A percentile compares a stretch with the other conserved stretches of the same genome.
These are phyloP conservation scores for Pavo muticus DNA, from an alignment of 2,113 vertebrate species.

Conservation along the genomic window DNA sequence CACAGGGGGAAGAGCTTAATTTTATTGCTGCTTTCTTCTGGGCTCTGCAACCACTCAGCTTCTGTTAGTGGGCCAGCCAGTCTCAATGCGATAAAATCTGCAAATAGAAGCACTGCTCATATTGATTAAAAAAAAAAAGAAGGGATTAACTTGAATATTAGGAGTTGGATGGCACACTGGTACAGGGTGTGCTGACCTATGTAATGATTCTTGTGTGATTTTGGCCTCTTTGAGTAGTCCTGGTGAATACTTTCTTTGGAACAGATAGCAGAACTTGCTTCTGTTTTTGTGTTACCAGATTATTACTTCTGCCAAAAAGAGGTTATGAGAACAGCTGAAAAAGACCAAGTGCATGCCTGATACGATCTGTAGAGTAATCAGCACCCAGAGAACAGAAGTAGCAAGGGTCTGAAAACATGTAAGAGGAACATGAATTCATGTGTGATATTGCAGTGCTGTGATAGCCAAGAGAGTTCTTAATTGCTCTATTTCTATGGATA, in stretches of 20 bases:
- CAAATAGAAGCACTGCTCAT: neutral
- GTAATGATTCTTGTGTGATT: neutral
- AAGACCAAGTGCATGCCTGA: neutral
- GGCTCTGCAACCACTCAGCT: neutral
- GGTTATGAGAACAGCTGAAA: slow-evolving; percentile 35
- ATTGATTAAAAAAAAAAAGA: neutral
- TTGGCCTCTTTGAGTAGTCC: neutral
- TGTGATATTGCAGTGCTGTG: neutral
- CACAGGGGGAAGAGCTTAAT: neutral
- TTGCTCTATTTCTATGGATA: neutral
- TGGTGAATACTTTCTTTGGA: slow-evolving; percentile 36
- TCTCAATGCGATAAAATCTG: neutral
- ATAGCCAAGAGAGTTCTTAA: neutral
- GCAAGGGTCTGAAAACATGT: neutral
- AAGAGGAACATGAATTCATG: neutral
- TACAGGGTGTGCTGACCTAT: neutral
- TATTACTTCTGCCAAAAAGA: slow-evolving; percentile 22
- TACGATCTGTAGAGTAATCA: slow-evolving; percentile 1
- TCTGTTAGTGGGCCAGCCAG: neutral
- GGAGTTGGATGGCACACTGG: neutral
- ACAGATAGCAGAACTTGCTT: neutral
- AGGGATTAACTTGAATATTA: neutral
- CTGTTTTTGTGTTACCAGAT: slow-evolving; percentile 37
- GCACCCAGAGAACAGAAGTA: neutral
- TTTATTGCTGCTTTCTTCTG: neutral